Evolutionary conservation across 2,113 vertebrate genomes (phyloP), one percentile per base, ranked within the genome.

Genomic region (Brachirus orientalis): DNA sequence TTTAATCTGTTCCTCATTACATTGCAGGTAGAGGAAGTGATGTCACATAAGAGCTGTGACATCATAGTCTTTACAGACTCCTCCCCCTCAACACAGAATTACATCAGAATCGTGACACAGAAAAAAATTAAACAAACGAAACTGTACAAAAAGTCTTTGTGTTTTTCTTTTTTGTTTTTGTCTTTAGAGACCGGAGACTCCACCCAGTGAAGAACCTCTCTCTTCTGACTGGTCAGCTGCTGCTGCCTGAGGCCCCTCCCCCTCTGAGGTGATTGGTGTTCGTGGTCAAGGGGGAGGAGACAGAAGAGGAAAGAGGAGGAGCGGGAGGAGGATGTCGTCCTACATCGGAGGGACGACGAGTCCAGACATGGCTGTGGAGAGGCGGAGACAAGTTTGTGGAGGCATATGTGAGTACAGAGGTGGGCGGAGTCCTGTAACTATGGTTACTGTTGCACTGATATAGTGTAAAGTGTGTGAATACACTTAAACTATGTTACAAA

Each of bases 271-370:
- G 78, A 82, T 82, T 82, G 81, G 77, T 83, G 86, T 73, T 84
- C 52, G n/a, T 61, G 69, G 69, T 61, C 60, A 35, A 78, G 55
- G 65, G 75, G 66, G 50, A 69, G 43, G 63, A 41, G 20, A 1
- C 10, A 36, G 63, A 44, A 7, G 57, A 69, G 88, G 91, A 88
- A 86, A 76, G 85, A 90, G 91, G 90, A 94, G 89, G 92, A 90
- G 18, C 11, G 1, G 11, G 14, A 43, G 40, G 40, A 43, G 40
- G 91, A 6, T 3, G 44, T 8, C 1, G 44, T n/a, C 14, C n/a
- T 95, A 98, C 96, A 98, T 98, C 47, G 96, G 96, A 55, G 97
- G 97, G 74, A 97, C 96, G 83, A 97, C 96, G 84, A 98, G 95
- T 90, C 97, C 96, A 43, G 97, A 97, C 96, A 98, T 98, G 86